These are phyloP conservation scores for Micropterix aruncella DNA, from an alignment of 2,888 invertebrate genomes.

Conservation along the genomic window DNA sequence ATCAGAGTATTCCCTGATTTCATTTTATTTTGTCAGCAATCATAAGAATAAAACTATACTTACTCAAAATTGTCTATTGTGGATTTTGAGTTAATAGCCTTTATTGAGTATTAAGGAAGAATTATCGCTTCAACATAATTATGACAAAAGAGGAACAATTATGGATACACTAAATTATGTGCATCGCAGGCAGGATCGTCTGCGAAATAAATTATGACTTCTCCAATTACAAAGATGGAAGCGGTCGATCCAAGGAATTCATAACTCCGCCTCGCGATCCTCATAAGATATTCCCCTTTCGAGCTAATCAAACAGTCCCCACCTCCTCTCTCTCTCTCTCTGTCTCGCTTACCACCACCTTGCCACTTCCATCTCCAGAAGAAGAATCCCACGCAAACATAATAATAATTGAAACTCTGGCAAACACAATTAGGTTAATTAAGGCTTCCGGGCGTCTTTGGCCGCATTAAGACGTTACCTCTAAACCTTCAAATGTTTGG, in stretches of 20 bases:
- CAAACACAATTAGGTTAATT: slow-evolving; percentile 43
- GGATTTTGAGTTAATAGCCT: too few relatives aligned
- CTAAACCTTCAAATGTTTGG: too few relatives aligned
- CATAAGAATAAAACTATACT: too few relatives aligned
- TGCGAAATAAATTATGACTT: not conserved
- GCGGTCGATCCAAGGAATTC: not conserved
- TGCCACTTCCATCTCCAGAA: not conserved
- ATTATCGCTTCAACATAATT: too few relatives aligned
- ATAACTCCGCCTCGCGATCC: not conserved
- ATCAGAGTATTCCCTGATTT: too few relatives aligned
- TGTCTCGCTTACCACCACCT: not conserved
- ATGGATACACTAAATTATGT: not conserved
- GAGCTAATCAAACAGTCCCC: not conserved
- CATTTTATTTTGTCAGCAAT: too few relatives aligned
- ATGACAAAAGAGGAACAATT: too few relatives aligned
- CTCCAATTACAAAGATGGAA: not conserved
- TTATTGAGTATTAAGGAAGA: too few relatives aligned
- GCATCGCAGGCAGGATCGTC: not conserved
- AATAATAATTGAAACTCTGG: slow-evolving; percentile 24
- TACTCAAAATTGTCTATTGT: too few relatives aligned
- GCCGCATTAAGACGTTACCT: too few relatives aligned
- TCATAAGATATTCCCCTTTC: not conserved
- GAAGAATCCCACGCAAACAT: slow-evolving; percentile 20
- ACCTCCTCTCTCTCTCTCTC: not conserved
- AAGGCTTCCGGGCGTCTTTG: too few relatives aligned